A percentile compares a stretch with the other conserved stretches of the same genome.
Evolutionary conservation across 2,113 vertebrate species (phyloP).

Genomic region (Datnioides undecimradiatus): DNA sequence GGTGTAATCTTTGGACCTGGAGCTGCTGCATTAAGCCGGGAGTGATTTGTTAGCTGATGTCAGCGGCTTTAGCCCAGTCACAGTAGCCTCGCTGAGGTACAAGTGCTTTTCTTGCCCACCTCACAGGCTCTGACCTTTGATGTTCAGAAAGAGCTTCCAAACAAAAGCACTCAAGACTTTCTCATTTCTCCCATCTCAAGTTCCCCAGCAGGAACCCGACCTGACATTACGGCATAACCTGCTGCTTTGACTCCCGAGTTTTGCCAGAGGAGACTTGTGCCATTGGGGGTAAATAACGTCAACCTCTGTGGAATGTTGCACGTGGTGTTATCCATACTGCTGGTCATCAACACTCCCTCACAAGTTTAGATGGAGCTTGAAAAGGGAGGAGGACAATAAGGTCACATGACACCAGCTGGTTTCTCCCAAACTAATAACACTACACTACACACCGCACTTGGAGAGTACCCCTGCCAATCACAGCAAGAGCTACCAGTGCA

Average conservation of each 20-base stretch:
- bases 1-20: background rate
- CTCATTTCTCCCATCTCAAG: constrained; percentile 7
- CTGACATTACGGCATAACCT: constrained; percentile 17
- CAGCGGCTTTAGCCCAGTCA: constrained; percentile 1
- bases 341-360: background rate
- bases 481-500: no score
- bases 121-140: constrained; percentile 36
- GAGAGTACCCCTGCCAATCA: no score
- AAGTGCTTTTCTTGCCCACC: constrained; percentile 1
- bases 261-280: constrained; percentile 7
- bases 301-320: constrained; percentile 24
- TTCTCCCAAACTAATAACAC: background rate
- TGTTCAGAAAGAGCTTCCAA: background rate
- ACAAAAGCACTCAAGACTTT: constrained; percentile 1
- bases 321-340: background rate
- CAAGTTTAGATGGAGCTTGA: constrained; percentile 10
- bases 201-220: constrained; percentile 40
- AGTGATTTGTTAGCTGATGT: constrained; percentile 44
- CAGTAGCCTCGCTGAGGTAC: background rate
- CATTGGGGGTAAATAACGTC: background rate
- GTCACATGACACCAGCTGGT: background rate
- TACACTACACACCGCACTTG: no score
- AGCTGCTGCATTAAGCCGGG: background rate
- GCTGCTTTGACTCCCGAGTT: constrained; percentile 1
- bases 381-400: background rate